These are phyloP conservation scores for Drosophila dives DNA, from an alignment of 2,888 invertebrate genomes.

Conservation along the genomic window DNA sequence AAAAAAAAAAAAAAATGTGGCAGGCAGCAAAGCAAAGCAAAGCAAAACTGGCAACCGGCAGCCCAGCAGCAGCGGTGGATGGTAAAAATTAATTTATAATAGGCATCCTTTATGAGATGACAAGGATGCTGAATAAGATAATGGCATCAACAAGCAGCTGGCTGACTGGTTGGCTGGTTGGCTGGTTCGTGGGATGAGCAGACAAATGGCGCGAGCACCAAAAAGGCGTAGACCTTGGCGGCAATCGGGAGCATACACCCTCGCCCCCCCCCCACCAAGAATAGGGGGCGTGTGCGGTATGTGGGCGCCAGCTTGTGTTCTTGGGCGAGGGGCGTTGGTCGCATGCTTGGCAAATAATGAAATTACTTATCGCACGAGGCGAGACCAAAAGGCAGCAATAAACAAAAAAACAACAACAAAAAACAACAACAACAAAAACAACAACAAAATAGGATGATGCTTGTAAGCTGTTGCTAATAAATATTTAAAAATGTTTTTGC, in stretches of 20 bases:
- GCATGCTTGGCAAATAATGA: slow-evolving; percentile 76
- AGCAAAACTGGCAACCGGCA: slow-evolving; percentile 17
- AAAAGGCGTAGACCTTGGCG: slow-evolving; percentile 59
- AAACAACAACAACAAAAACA: slow-evolving; percentile 17
- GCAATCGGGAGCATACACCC: background rate
- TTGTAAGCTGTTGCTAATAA: slow-evolving; percentile 78
- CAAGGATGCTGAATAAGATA: slow-evolving; percentile 80
- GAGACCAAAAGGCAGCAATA: slow-evolving; percentile 50
- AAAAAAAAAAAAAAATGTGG: slow-evolving; percentile 16
- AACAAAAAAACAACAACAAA: slow-evolving; percentile 13
- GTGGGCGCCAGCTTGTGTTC: slow-evolving; percentile 3
- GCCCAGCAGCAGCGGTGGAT: slow-evolving; percentile 46
- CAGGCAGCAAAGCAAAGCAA: slow-evolving; percentile 12
- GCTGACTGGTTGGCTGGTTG: slow-evolving; percentile 5
- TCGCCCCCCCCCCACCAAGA: too few relatives aligned
- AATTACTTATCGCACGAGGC: slow-evolving; percentile 74
- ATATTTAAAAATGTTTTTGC: slow-evolving; percentile 77
- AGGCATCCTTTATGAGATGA: slow-evolving; percentile 81
- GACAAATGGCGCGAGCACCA: slow-evolving; percentile 62
- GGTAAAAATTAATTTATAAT: slow-evolving; percentile 80
- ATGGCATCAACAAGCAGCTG: slow-evolving; percentile 77
- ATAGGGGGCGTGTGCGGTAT: background rate
- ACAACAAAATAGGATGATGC: slow-evolving; percentile 61
- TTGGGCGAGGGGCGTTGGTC: slow-evolving; percentile 40
- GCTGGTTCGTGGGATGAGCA: slow-evolving; percentile 41